These are phyloP conservation scores for Paralvinella palmiformis DNA, from an alignment of 1,140 invertebrate species.

Conservation along the genomic window DNA sequence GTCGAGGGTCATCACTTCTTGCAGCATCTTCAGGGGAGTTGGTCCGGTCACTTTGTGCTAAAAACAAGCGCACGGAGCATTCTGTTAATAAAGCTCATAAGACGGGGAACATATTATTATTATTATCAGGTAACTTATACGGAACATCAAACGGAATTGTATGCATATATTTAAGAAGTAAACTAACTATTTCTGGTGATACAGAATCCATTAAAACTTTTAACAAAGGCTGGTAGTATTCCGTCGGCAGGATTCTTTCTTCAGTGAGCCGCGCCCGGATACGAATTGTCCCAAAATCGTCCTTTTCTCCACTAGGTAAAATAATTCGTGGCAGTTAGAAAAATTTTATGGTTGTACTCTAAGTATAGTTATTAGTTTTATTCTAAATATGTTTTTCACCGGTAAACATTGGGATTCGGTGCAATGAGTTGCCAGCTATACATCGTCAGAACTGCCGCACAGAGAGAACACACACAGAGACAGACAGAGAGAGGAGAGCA, in stretches of 20 bases:
- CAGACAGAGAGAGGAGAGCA: background rate
- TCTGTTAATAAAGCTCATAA: background rate
- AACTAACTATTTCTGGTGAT: conserved; percentile 18
- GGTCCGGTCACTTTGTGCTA: conserved; percentile 14
- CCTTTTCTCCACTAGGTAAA: background rate
- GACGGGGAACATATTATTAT: background rate
- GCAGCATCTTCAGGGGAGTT: conserved; percentile 22
- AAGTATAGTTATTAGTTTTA: background rate
- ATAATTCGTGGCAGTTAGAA: background rate
- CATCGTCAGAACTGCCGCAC: background rate
- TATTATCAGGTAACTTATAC: background rate
- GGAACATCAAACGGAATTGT: background rate
- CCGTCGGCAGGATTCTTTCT: conserved; percentile 28
- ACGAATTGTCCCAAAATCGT: conserved; percentile 26
- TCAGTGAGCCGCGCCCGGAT: conserved; percentile 27
- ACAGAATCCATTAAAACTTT: conserved; percentile 24
- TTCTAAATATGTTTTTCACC: background rate
- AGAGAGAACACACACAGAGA: background rate
- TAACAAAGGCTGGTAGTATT: conserved; percentile 24
- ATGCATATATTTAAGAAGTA: background rate
- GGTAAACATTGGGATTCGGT: background rate
- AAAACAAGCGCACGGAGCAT: too few relatives aligned
- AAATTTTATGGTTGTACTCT: background rate
- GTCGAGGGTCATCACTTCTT: conserved; percentile 27
- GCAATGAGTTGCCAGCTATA: background rate